These are phyloP conservation scores for Papilio glaucus DNA, from an alignment of 1,140 invertebrate species.

Conservation along the genomic window DNA sequence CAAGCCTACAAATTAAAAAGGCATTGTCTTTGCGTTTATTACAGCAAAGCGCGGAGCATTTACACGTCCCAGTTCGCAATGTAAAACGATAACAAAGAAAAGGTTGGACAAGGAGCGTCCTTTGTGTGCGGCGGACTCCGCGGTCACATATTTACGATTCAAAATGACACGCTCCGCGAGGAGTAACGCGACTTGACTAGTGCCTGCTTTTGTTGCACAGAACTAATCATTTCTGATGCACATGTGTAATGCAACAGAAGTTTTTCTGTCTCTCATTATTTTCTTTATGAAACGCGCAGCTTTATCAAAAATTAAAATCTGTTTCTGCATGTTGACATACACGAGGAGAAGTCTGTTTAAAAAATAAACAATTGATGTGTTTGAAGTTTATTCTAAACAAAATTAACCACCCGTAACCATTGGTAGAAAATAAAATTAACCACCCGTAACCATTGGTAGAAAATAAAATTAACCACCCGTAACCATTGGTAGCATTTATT, in stretches of 20 bases:
- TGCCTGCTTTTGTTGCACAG: background rate
- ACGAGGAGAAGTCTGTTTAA: no score
- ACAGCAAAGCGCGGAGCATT: background rate
- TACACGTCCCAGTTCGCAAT: background rate
- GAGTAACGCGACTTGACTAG: background rate
- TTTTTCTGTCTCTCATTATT: background rate
- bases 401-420: no score
- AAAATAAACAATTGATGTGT: no score
- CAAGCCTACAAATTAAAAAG: slow-evolving; percentile 19
- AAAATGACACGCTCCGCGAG: background rate
- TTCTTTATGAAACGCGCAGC: background rate
- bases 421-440: no score
- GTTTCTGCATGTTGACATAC: no score
- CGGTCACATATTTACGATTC: slow-evolving; percentile 3
- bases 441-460: no score
- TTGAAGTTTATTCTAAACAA: no score
- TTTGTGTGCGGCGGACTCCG: background rate
- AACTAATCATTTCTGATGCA: background rate
- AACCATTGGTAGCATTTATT: no score
- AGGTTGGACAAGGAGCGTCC: background rate
- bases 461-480: no score
- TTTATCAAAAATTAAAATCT: background rate
- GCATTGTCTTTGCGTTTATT: background rate
- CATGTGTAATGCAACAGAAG: background rate
- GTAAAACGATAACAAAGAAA: slow-evolving; percentile 5